Conservation (phyloP, 2,888 invertebrate genomes). For the Deilephila porcellus region DNA sequence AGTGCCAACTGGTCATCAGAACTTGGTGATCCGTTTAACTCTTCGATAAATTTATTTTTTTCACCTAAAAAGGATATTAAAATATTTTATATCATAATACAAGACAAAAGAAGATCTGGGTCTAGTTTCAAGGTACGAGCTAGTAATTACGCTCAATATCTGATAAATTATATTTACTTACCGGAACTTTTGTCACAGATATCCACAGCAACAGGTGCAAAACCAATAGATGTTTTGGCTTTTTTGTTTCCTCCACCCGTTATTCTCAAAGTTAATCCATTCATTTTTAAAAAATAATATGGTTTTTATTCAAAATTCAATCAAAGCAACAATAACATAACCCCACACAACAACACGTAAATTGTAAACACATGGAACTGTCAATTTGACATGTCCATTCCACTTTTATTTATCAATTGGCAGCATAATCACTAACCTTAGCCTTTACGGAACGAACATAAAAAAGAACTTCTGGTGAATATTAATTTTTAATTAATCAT, state of each 20-base stretch:
- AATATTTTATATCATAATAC: constrained; percentile 24
- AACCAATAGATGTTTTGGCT: constrained; percentile 55
- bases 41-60: constrained; percentile 42
- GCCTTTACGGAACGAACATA: no score
- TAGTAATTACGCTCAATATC: no score
- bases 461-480: no score
- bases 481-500: no score
- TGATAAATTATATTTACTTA: constrained; percentile 33
- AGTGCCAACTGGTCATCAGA: constrained; percentile 62
- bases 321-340: constrained; percentile 11
- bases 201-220: constrained; percentile 52
- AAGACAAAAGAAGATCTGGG: not conserved
- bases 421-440: no score
- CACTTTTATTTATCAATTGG: no score
- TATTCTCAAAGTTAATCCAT: constrained; percentile 64
- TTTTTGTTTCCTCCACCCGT: constrained; percentile 59
- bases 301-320: constrained; percentile 17
- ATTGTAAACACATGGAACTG: constrained; percentile 13
- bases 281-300: constrained; percentile 52
- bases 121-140: not conserved
- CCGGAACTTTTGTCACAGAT: constrained; percentile 36
- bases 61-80: constrained; percentile 43
- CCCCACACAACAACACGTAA: not conserved
- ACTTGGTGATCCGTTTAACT: constrained; percentile 51
- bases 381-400: not conserved